These are phyloP conservation scores for Eleginops maclovinus DNA, from an alignment of 2,113 vertebrate species.

Conservation along the genomic window DNA sequence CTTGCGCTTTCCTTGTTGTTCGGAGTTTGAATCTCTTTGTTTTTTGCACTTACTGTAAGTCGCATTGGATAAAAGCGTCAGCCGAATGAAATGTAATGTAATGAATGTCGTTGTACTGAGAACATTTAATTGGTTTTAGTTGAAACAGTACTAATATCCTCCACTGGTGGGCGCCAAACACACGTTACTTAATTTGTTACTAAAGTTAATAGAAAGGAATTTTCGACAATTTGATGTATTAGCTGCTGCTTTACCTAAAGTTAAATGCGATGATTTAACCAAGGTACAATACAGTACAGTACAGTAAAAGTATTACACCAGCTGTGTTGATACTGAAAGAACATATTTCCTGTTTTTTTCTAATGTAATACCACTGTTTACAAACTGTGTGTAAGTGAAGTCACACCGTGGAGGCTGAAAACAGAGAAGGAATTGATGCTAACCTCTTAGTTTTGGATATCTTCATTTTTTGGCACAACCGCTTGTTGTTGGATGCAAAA, in stretches of 20 bases:
- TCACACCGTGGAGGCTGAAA: background rate
- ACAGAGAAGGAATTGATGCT: background rate
- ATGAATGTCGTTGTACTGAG: too few species aligned
- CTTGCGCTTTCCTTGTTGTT: too few species aligned
- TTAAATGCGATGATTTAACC: background rate
- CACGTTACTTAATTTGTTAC: background rate
- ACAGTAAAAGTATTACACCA: background rate
- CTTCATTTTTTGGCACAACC: background rate
- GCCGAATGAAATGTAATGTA: too few species aligned
- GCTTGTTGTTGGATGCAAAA: background rate
- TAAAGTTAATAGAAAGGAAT: background rate
- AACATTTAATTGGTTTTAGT: background rate
- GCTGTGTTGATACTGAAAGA: background rate
- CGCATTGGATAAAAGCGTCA: too few species aligned
- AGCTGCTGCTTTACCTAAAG: background rate
- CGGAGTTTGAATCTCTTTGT: too few species aligned
- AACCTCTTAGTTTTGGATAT: background rate
- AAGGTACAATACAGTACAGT: too few species aligned
- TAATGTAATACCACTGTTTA: background rate
- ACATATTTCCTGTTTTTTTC: too few species aligned
- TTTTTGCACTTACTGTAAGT: too few species aligned
- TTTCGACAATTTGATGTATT: background rate
- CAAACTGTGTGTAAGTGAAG: background rate
- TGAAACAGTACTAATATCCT: background rate
- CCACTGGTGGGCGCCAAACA: background rate